Evolutionary conservation across 2,113 vertebrate species (phyloP).

Genomic region (Paedocypris sp.): DNA sequence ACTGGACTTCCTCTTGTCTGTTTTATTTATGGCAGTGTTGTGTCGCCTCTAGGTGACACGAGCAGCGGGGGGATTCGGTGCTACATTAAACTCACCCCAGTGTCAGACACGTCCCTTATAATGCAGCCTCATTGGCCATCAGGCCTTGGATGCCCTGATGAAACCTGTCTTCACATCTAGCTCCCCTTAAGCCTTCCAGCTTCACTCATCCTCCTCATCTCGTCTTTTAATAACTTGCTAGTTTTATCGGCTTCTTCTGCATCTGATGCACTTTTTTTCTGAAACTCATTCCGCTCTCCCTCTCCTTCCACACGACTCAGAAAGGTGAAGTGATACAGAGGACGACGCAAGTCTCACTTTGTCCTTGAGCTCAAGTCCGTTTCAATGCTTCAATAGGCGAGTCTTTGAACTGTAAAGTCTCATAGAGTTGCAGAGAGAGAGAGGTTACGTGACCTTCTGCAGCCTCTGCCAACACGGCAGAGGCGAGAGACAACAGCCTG

Average conservation of each 20-base stretch:
- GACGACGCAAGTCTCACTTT: not conserved
- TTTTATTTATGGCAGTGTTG: constrained; percentile 48
- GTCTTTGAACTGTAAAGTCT: constrained; percentile 4
- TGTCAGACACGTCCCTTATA: constrained; percentile 35
- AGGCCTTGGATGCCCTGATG: constrained; percentile 22
- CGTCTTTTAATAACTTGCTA: constrained; percentile 13
- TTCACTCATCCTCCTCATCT: not conserved
- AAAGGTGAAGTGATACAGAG: not conserved
- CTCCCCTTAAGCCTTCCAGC: not conserved
- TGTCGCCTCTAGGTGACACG: constrained; percentile 44
- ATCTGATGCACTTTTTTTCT: not conserved
- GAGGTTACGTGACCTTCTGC: not conserved
- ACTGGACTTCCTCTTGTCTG: constrained; percentile 25
- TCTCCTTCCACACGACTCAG: not conserved
- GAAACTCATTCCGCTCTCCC: not conserved
- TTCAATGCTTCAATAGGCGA: not conserved
- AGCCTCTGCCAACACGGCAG: not conserved
- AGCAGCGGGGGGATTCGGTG: constrained; percentile 41
- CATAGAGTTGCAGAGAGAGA: not conserved
- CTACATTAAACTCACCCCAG: constrained; percentile 12
- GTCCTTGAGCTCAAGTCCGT: constrained; percentile 19
- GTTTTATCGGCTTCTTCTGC: not conserved
- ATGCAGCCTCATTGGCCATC: constrained; percentile 29
- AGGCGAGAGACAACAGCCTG: not conserved
- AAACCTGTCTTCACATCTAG: constrained; percentile 31